Conservation (phyloP, 2,797 vertebrate species). For the Lepilemur septentrionalis region DNA sequence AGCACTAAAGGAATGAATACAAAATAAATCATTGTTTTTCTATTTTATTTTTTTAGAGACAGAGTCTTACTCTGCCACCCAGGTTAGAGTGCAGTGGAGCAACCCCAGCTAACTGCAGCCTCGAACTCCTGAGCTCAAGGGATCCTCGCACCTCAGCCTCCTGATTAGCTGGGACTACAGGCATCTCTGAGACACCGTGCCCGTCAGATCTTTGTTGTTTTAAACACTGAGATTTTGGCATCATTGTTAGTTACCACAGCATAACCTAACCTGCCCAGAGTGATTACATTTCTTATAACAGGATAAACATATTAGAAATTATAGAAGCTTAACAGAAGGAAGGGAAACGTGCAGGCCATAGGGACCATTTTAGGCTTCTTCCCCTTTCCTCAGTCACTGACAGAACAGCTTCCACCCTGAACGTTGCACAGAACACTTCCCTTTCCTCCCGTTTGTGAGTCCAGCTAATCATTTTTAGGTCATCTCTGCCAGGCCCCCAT, state of each 20-base stretch:
- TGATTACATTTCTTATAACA: not conserved
- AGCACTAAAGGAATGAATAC: not conserved
- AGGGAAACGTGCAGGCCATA: rapidly evolving
- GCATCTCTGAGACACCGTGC: too few relatives aligned
- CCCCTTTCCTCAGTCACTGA: not conserved
- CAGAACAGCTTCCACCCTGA: not conserved
- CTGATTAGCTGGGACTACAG: too few relatives aligned
- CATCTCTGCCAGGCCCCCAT: not conserved
- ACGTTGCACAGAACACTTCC: not conserved
- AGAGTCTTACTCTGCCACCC: not conserved
- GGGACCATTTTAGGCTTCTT: not conserved
- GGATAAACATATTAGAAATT: not conserved
- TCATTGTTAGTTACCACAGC: not conserved
- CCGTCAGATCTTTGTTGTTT: not conserved
- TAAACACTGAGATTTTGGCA: not conserved
- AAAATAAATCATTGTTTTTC: not conserved
- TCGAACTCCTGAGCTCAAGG: not conserved
- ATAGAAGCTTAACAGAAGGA: not conserved
- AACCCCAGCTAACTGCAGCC: not conserved
- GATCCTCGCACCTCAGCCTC: not conserved
- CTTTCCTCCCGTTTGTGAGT: not conserved
- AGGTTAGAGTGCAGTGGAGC: not conserved
- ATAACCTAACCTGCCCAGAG: not conserved
- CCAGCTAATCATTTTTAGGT: not conserved
- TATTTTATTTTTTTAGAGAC: not conserved